phyloP scores from a whole-genome alignment of 1,140 invertebrate genomes.

The Drosophila nebulosa region DNA sequence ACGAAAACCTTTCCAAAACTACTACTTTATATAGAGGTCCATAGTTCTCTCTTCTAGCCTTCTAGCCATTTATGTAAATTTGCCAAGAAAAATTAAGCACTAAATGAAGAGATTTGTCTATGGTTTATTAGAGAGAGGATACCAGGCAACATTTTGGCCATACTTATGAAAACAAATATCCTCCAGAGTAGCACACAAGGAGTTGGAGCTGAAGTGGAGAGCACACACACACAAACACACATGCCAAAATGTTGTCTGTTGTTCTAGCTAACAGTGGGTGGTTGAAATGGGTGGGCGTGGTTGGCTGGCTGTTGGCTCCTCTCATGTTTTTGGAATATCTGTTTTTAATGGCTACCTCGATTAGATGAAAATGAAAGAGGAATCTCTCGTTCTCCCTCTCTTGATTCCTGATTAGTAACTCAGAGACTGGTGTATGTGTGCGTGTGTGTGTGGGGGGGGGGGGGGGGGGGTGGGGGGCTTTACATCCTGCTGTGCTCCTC shows the following conservation, averaged over 20 bases:
- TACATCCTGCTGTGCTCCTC: constrained; percentile 16
- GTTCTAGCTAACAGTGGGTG: constrained; percentile 2
- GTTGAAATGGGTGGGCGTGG: constrained; percentile 53
- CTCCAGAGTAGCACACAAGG: constrained; percentile 17
- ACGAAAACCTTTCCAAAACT: not conserved
- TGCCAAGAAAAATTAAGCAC: constrained; percentile 64
- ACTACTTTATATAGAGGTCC: not conserved
- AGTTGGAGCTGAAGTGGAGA: not conserved
- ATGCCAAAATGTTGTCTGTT: constrained; percentile 3
- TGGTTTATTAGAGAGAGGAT: constrained; percentile 73
- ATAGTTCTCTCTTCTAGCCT: constrained; percentile 20
- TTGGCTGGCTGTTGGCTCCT: constrained; percentile 15
- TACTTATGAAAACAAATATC: constrained; percentile 49
- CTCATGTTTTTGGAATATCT: constrained; percentile 44
- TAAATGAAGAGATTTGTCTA: constrained; percentile 74
- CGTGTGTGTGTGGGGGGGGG: not conserved
- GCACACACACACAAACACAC: not conserved
- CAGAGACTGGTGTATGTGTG: too few relatives aligned
- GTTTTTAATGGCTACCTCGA: constrained; percentile 65
- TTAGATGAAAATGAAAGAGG: constrained; percentile 35
- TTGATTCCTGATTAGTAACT: constrained; percentile 20
- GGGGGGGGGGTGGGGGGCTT: not conserved
- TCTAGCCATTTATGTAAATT: constrained; percentile 73
- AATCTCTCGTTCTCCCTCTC: not conserved
- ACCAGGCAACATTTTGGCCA: constrained; percentile 36